Evolutionary conservation across 2,797 vertebrate species (phyloP).

Genomic region (Glossophaga mutica): DNA sequence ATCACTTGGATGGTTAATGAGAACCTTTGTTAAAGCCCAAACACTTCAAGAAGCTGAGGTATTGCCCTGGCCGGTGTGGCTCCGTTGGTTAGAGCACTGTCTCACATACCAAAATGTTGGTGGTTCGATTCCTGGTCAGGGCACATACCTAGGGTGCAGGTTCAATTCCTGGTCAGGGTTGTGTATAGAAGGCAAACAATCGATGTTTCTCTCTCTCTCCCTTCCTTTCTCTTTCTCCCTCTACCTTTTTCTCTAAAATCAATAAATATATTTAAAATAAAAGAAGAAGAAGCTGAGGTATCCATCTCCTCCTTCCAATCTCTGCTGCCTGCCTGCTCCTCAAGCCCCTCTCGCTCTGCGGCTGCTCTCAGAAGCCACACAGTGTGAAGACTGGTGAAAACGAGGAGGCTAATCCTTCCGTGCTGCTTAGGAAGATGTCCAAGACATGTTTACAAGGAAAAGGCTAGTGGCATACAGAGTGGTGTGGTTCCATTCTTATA

Average conservation of each 20-base stretch:
- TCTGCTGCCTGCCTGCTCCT: background rate
- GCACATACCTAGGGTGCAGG: background rate
- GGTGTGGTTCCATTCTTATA: background rate
- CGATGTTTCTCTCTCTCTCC: background rate
- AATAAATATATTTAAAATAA: too few species aligned
- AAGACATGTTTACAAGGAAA: background rate
- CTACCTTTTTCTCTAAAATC: too few species aligned
- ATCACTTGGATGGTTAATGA: background rate
- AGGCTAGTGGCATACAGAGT: background rate
- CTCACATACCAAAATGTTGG: background rate
- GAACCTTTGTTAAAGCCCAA: background rate
- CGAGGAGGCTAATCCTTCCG: background rate
- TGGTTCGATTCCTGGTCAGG: background rate
- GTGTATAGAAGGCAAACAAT: background rate
- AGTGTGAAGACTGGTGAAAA: background rate
- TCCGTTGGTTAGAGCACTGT: background rate
- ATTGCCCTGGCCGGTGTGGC: background rate
- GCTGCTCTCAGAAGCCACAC: background rate
- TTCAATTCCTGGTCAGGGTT: background rate
- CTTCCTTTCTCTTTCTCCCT: too few species aligned
- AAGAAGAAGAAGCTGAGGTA: too few species aligned
- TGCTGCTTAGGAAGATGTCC: background rate
- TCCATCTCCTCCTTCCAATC: background rate
- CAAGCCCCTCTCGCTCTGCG: background rate
- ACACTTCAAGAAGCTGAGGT: background rate